A percentile compares a stretch with the other conserved stretches of the same genome.
These are phyloP conservation scores for Enteromius fasciolatus DNA, from an alignment of 2,797 vertebrate genomes.

Conservation along the genomic window DNA sequence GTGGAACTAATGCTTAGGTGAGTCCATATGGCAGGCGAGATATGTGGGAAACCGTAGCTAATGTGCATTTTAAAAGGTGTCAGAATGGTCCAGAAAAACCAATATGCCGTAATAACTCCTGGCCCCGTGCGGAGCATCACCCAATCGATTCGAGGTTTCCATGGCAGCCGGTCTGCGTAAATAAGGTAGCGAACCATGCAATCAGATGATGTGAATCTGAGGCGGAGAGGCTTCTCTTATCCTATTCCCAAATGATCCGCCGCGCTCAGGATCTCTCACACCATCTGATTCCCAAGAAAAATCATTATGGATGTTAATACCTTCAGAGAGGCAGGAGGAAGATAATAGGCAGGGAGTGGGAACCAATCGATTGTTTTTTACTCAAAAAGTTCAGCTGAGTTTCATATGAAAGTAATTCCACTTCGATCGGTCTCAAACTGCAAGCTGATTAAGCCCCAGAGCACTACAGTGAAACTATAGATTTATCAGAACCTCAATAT, in stretches of 20 bases:
- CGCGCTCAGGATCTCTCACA: constrained; percentile 20
- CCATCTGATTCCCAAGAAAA: constrained; percentile 28
- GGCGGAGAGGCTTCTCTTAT: constrained; percentile 33
- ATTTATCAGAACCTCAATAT: constrained; percentile 36
- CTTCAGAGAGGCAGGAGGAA: constrained; percentile 34
- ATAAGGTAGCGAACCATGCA: constrained; percentile 62
- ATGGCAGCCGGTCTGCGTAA: constrained; percentile 63
- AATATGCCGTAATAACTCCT: constrained; percentile 69
- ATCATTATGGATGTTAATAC: constrained; percentile 55
- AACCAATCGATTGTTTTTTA: constrained; percentile 54
- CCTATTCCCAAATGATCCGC: constrained; percentile 46
- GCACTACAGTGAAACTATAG: constrained; percentile 38
- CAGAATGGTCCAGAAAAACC: constrained; percentile 60
- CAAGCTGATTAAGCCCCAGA: constrained; percentile 48
- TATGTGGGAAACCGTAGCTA: constrained; percentile 64
- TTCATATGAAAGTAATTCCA: constrained; percentile 48
- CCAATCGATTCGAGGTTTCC: constrained; percentile 73
- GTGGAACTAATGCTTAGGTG: constrained; percentile 68
- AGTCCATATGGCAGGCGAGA: constrained; percentile 56
- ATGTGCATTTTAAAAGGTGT: constrained; percentile 64
- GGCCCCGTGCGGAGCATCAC: constrained; percentile 57
- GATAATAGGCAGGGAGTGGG: constrained; percentile 47
- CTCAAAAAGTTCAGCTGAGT: constrained; percentile 46
- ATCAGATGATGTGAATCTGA: constrained; percentile 59
- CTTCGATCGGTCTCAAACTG: constrained; percentile 36